Evolutionary conservation across 1,140 invertebrate species (phyloP).

Genomic region (Habropoda laboriosa): DNA sequence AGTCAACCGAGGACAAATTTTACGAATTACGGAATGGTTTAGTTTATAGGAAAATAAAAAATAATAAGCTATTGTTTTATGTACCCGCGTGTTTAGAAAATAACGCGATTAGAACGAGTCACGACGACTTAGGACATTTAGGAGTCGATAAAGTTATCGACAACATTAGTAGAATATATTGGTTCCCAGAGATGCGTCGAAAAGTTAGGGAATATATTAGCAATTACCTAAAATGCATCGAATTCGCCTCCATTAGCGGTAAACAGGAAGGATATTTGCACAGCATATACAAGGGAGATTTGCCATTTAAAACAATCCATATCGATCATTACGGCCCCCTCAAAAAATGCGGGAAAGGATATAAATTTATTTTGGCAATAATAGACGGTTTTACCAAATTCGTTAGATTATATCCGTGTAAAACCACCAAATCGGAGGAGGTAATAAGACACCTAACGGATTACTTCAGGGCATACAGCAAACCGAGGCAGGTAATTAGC

Average conservation of each 20-base stretch:
- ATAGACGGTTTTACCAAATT: conserved; percentile 53
- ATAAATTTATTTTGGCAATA: conserved; percentile 40
- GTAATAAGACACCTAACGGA: neutral
- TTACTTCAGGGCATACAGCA: conserved; percentile 19
- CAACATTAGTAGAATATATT: neutral
- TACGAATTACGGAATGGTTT: neutral
- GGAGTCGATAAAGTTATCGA: neutral
- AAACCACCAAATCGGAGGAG: conserved; percentile 4
- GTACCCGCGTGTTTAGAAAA: neutral
- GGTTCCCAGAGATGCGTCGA: neutral
- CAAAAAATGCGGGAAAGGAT: conserved; percentile 21
- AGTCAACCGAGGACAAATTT: neutral
- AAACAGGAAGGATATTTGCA: conserved; percentile 22
- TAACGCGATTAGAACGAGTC: neutral
- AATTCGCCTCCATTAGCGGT: neutral
- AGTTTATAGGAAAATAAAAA: neutral
- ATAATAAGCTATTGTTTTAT: conserved; percentile 1
- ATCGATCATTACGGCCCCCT: conserved; percentile 63
- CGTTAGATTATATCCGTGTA: conserved; percentile 33
- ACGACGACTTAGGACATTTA: neutral
- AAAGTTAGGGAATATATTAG: neutral
- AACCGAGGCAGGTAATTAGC: conserved; percentile 29
- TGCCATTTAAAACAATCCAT: conserved; percentile 26
- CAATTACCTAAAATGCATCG: neutral
- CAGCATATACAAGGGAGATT: conserved; percentile 5